Evolutionary conservation across 2,113 vertebrate genomes (phyloP), one percentile per base, ranked within the genome.

Genomic region (Campylomormyrus tamandua): DNA sequence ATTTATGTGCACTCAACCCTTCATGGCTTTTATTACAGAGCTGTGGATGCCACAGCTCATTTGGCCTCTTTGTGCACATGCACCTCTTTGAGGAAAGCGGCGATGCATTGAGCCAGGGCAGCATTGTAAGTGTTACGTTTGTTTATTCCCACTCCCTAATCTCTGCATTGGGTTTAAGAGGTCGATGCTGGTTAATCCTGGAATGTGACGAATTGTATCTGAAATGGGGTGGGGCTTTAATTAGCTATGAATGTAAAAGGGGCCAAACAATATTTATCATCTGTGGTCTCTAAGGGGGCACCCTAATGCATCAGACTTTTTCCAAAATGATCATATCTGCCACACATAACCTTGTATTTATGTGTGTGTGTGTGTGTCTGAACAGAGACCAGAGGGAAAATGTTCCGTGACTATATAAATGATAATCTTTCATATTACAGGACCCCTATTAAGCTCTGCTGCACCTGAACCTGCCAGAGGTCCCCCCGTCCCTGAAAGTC

Each of bases 151-250:
- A 17, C 85, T 53, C 49, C 11, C n/a, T 53, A 50, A 87, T 87
- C 50, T 56, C 48, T 31, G 7, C n/a, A 31, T 19, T 42, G n/a
- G 50, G 48, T 53, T 35, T 53, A 31, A 53, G 15, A 35, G 50
- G 83, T 48, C 39, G 85, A 48, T 87, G n/a, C 85, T 35, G 35
- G 85, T 87, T 87, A 87, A 87, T 87, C 50, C 85, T 19, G 13
- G 24, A 87, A 39, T 56, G 85, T 19, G 45, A 53, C 11, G 5
- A 35, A 87, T n/a, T 9, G 15, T 27, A 31, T 0, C n/a, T 56
- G n/a, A 17, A 53, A 86, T 50, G n/a, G 24, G 24, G 74, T 8
- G 74, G 13, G 45, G 85, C 13, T 15, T 70, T 70, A 70, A 53
- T 35, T 56, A 50, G 50, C 50, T n/a, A 5, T 35, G 49, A 39